Evolutionary conservation across 2,797 vertebrate genomes (phyloP).

Genomic region (Bradypodion ventrale): DNA sequence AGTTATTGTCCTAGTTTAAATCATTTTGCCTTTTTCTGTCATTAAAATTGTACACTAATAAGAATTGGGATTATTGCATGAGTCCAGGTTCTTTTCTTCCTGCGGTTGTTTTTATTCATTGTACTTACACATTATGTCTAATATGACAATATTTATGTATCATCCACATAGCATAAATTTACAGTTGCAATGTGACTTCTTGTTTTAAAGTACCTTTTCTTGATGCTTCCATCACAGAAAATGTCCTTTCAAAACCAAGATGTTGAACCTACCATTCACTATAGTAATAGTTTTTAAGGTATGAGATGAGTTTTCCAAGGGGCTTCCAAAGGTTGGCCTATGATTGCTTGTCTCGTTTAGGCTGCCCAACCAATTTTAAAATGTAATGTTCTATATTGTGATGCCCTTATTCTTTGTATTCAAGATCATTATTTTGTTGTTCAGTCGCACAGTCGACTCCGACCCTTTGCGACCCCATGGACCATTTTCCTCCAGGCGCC

Average conservation of each 20-base stretch:
- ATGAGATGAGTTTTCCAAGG: not conserved
- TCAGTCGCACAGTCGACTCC: too few species aligned
- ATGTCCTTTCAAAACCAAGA: not conserved
- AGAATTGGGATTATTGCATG: not conserved
- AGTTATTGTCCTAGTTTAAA: not conserved
- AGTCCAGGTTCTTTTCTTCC: not conserved
- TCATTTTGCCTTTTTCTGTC: not conserved
- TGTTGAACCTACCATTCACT: not conserved
- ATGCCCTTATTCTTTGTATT: not conserved
- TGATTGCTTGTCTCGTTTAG: not conserved
- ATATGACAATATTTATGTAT: not conserved
- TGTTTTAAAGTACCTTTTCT: not conserved
- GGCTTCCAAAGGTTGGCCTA: not conserved
- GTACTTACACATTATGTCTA: not conserved
- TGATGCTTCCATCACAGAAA: not conserved
- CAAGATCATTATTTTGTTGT: too few species aligned
- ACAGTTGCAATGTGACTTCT: not conserved
- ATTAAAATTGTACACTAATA: not conserved
- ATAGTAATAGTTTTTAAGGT: not conserved
- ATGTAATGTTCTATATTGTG: not conserved
- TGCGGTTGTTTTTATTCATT: not conserved
- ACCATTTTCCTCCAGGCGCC: too few species aligned
- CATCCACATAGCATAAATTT: not conserved
- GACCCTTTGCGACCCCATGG: too few species aligned
- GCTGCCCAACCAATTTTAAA: not conserved